A percentile compares a stretch with the other conserved stretches of the same genome.
Evolutionary conservation across 2,888 invertebrate genomes (phyloP).

Genomic region (Acrobasis repandana): DNA sequence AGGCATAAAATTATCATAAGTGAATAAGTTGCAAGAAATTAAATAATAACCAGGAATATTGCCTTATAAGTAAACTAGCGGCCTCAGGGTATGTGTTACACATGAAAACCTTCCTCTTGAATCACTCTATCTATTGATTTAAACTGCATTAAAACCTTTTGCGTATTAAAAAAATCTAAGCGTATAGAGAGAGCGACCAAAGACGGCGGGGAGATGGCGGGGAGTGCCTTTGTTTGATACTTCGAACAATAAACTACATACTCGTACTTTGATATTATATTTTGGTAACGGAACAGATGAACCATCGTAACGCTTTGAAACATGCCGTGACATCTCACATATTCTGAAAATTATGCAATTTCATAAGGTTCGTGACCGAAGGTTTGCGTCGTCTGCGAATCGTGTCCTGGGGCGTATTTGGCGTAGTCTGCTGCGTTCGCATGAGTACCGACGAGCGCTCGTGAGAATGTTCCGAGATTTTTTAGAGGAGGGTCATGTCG

Average conservation of each 20-base stretch:
- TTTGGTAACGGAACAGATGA: slow-evolving; percentile 2
- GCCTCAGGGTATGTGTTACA: no score
- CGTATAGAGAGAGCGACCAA: no score
- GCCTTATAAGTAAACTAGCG: neutral
- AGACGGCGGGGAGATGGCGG: no score
- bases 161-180: no score
- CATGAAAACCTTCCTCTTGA: no score
- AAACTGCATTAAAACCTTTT: no score
- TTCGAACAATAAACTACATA: no score
- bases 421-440: slow-evolving; percentile 39
- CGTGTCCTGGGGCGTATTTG: slow-evolving; percentile 51
- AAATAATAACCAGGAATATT: neutral
- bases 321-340: slow-evolving; percentile 1
- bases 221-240: no score
- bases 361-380: slow-evolving; percentile 36
- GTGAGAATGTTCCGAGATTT: slow-evolving; percentile 52
- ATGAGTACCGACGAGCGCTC: slow-evolving; percentile 37
- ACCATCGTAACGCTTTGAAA: slow-evolving; percentile 9
- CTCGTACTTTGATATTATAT: no score
- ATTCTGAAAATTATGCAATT: slow-evolving; percentile 26
- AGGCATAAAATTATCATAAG: neutral
- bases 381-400: slow-evolving; percentile 45
- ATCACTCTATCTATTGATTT: no score
- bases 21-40: neutral
- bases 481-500: slow-evolving; percentile 51